phyloP scores from a whole-genome alignment of 2,888 invertebrate genomes.

The Euphydryas editha region DNA sequence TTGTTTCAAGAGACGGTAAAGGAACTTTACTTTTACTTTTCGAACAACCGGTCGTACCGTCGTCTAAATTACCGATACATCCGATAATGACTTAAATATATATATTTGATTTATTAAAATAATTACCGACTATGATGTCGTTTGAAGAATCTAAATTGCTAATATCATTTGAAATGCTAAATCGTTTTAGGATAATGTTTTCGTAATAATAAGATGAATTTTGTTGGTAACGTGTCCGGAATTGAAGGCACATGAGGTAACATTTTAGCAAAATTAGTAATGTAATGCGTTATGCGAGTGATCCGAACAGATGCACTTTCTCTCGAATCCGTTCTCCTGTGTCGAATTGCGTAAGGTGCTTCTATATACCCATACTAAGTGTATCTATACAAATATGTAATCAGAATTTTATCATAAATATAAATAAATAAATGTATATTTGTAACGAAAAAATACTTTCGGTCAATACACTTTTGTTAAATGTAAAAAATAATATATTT shows the following conservation, averaged over 20 bases:
- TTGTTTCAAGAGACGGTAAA: slow-evolving; percentile 36
- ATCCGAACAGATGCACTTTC: slow-evolving; percentile 67
- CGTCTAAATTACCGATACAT: slow-evolving; percentile 6
- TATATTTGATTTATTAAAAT: slow-evolving; percentile 9
- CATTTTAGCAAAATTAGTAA: slow-evolving; percentile 56
- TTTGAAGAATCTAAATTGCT: not conserved
- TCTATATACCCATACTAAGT: not conserved
- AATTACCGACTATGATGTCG: not conserved
- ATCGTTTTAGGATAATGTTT: not conserved
- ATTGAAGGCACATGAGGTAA: slow-evolving; percentile 14
- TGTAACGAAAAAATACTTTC: too few species aligned
- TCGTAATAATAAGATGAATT: not conserved
- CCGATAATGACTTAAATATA: not conserved
- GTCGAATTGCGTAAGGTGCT: slow-evolving; percentile 53
- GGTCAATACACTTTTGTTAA: too few species aligned
- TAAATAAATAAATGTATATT: not conserved
- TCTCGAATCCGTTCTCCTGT: slow-evolving; percentile 50
- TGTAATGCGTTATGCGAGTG: slow-evolving; percentile 55
- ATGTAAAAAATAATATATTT: too few species aligned
- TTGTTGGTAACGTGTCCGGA: slow-evolving; percentile 29
- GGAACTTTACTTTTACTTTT: slow-evolving; percentile 45
- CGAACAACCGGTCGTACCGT: slow-evolving; percentile 17
- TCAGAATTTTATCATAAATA: not conserved
- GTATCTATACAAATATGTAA: not conserved
- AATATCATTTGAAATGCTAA: not conserved